phyloP scores from a whole-genome alignment of 2,888 invertebrate species.

The Drosophila yooni region DNA sequence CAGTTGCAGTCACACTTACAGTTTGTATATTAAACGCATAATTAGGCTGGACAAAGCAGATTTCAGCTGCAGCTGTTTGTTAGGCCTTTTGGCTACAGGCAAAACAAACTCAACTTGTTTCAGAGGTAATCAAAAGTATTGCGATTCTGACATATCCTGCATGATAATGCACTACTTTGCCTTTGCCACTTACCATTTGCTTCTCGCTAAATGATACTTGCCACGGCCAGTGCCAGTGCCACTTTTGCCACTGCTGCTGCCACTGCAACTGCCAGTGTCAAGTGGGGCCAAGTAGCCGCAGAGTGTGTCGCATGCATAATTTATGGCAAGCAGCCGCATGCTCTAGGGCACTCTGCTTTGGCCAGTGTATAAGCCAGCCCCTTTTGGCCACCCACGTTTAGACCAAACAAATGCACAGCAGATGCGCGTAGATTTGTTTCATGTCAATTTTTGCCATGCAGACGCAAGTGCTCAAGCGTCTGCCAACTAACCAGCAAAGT shows the following conservation, averaged over 20 bases:
- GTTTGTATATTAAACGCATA: constrained; percentile 35
- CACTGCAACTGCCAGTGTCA: constrained; percentile 28
- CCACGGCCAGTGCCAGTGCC: not conserved
- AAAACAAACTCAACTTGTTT: constrained; percentile 18
- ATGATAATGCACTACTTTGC: constrained; percentile 48
- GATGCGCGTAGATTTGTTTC: constrained; percentile 36
- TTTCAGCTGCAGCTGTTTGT: constrained; percentile 8
- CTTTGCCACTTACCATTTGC: constrained; percentile 27
- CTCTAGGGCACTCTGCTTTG: constrained; percentile 13
- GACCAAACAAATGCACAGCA: constrained; percentile 51
- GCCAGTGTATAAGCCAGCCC: constrained; percentile 1
- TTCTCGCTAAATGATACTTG: constrained; percentile 7
- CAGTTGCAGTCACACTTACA: constrained; percentile 15
- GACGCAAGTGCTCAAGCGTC: constrained; percentile 12
- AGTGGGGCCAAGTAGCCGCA: constrained; percentile 47
- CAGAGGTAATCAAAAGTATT: constrained; percentile 61
- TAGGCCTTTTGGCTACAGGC: not conserved
- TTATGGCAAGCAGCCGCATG: constrained; percentile 43
- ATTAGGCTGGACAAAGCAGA: constrained; percentile 35
- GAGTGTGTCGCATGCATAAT: constrained; percentile 55
- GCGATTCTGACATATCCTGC: constrained; percentile 55
- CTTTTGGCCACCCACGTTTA: constrained; percentile 11
- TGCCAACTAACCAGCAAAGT: not conserved
- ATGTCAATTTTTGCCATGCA: constrained; percentile 43
- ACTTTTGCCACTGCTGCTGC: not conserved